phyloP scores from a whole-genome alignment of 2,113 vertebrate species.

The Trochalopteron elliotii region DNA sequence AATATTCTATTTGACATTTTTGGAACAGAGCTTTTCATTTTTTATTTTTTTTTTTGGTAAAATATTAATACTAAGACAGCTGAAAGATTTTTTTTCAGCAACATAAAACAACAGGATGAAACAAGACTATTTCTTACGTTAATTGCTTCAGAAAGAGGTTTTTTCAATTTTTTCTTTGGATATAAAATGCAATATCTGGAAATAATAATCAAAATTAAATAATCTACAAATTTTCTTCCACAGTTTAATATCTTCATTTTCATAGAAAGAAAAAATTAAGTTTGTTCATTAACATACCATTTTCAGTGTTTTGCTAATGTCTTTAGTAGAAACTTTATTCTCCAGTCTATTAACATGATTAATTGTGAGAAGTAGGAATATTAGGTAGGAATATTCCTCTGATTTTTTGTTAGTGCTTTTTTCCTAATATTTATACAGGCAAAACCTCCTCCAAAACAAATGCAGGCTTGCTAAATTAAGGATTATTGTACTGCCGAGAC shows the following conservation, averaged over 20 bases:
- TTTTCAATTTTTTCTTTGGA: not conserved
- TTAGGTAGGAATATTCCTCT: not conserved
- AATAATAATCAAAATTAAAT: not conserved
- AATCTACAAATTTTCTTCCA: not conserved
- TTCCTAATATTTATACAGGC: not conserved
- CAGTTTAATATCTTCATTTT: not conserved
- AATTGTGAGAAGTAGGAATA: not conserved
- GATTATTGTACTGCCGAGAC: not conserved
- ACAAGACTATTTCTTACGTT: not conserved
- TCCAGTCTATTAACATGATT: not conserved
- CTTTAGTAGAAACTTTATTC: not conserved
- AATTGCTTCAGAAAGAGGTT: not conserved
- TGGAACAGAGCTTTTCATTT: not conserved
- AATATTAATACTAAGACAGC: not conserved
- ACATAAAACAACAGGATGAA: not conserved
- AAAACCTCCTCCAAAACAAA: not conserved
- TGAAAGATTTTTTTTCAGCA: not conserved
- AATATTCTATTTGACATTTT: conserved; percentile 1
- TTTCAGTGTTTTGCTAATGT: not conserved
- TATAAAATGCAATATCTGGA: not conserved
- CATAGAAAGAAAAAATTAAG: not conserved
- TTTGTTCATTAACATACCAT: not conserved
- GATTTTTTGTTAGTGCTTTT: not conserved
- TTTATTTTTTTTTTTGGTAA: not conserved
- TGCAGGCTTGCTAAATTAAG: not conserved